A percentile compares a stretch with the other conserved stretches of the same genome.
Evolutionary conservation across 2,888 invertebrate genomes (phyloP).

Genomic region (Zygaena filipendulae): DNA sequence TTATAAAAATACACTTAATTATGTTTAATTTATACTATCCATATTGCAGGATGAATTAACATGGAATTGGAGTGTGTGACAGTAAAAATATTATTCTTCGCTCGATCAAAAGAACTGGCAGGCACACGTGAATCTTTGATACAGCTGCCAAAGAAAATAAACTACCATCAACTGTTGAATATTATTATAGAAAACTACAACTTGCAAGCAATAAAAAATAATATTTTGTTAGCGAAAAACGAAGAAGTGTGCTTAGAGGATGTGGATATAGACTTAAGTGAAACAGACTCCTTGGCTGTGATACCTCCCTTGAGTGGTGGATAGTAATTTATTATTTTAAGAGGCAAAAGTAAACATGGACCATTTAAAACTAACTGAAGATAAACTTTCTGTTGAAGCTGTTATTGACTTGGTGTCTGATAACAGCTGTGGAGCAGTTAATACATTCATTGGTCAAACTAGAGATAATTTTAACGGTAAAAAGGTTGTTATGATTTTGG

Average conservation of each 20-base stretch:
- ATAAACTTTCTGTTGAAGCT: slow-evolving; percentile 74
- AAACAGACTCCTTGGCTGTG: slow-evolving; percentile 86
- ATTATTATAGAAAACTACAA: slow-evolving; percentile 71
- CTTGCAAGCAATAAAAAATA: slow-evolving; percentile 74
- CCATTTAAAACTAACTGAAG: slow-evolving; percentile 73
- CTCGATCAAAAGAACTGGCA: slow-evolving; percentile 86
- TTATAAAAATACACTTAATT: no score
- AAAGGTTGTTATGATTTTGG: slow-evolving; percentile 67
- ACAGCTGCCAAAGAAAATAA: slow-evolving; percentile 55
- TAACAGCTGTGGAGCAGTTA: slow-evolving; percentile 86
- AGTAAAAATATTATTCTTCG: slow-evolving; percentile 87
- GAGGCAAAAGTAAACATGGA: slow-evolving; percentile 65
- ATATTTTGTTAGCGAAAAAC: slow-evolving; percentile 84
- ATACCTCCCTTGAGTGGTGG: slow-evolving; percentile 97
- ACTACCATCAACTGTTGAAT: slow-evolving; percentile 69
- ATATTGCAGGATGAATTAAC: slow-evolving; percentile 38
- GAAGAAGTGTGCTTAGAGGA: slow-evolving; percentile 77
- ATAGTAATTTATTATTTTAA: slow-evolving; percentile 34
- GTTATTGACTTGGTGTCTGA: slow-evolving; percentile 75
- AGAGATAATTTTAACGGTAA: slow-evolving; percentile 86
- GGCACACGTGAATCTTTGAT: slow-evolving; percentile 70
- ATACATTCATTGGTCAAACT: slow-evolving; percentile 90
- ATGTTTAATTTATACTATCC: no score
- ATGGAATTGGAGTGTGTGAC: slow-evolving; percentile 62
- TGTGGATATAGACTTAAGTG: slow-evolving; percentile 63